A percentile compares a stretch with the other conserved stretches of the same genome.
These are phyloP conservation scores for Oligia fasciuncula DNA, from an alignment of 2,888 invertebrate species.

Conservation along the genomic window DNA sequence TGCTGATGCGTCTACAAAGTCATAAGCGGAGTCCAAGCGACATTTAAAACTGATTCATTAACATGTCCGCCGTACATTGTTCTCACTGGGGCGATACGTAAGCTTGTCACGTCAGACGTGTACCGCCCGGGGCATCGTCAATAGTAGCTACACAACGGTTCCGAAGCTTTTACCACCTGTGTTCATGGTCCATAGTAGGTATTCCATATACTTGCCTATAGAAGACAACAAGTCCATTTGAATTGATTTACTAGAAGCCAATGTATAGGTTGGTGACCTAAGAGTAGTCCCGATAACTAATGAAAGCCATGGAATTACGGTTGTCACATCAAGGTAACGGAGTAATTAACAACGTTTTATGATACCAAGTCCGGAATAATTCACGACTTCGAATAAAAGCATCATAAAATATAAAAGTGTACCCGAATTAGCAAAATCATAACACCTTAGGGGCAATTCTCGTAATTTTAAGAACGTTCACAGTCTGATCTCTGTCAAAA, in stretches of 20 bases:
- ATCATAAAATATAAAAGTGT: background rate
- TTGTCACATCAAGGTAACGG: background rate
- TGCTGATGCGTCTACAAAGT: background rate
- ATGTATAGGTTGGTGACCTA: background rate
- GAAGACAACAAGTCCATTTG: background rate
- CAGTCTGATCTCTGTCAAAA: too few relatives aligned
- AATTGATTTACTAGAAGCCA: background rate
- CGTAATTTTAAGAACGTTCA: too few relatives aligned
- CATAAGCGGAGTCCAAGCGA: background rate
- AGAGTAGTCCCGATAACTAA: background rate
- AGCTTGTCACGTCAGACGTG: conserved; percentile 16
- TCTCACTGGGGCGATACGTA: conserved; percentile 29
- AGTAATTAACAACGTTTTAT: background rate
- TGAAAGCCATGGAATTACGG: background rate
- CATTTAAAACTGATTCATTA: conserved; percentile 12
- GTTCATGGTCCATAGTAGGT: background rate
- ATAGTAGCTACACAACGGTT: conserved; percentile 19
- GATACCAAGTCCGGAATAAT: background rate
- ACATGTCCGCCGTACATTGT: background rate
- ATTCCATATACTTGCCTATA: background rate
- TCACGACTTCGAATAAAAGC: background rate
- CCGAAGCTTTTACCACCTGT: conserved; percentile 11
- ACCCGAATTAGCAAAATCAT: background rate
- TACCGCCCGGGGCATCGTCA: conserved; percentile 17
- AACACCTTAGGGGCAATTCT: background rate